phyloP scores from a whole-genome alignment of 1,140 invertebrate genomes.

The Dendroctonus valens region DNA sequence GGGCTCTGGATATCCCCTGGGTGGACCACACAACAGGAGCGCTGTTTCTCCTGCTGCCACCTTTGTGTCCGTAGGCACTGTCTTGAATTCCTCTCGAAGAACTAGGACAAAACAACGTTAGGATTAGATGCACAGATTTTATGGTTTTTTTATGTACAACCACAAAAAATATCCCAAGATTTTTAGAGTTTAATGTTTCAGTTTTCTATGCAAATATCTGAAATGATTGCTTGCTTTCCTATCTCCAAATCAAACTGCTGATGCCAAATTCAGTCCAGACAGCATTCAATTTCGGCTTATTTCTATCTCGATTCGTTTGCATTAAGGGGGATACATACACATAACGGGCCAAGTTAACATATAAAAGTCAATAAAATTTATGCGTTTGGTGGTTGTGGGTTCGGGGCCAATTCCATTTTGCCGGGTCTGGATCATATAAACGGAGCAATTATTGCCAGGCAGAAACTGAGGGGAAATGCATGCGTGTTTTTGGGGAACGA shows the following conservation, averaged over 20 bases:
- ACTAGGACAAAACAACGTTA: slow-evolving; percentile 60
- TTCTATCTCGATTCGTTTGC: not conserved
- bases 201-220: no score
- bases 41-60: slow-evolving; percentile 89
- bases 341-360: not conserved
- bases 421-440: slow-evolving; percentile 12
- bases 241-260: no score
- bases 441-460: slow-evolving; percentile 1
- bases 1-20: slow-evolving; percentile 89
- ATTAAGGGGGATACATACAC: no score
- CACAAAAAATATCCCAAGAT: not conserved
- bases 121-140: no score
- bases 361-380: slow-evolving; percentile 13
- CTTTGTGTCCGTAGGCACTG: slow-evolving; percentile 78
- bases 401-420: slow-evolving; percentile 7
- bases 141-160: no score
- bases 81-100: slow-evolving; percentile 88
- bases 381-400: slow-evolving; percentile 9
- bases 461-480: slow-evolving; percentile 1
- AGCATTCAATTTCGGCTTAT: no score
- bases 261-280: no score
- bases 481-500: slow-evolving; percentile 5
- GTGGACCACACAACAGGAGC: slow-evolving; percentile 86
- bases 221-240: no score
- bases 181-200: not conserved